phyloP scores from a whole-genome alignment of 2,113 vertebrate species.

The Sinocyclocheilus anshuiensis region DNA sequence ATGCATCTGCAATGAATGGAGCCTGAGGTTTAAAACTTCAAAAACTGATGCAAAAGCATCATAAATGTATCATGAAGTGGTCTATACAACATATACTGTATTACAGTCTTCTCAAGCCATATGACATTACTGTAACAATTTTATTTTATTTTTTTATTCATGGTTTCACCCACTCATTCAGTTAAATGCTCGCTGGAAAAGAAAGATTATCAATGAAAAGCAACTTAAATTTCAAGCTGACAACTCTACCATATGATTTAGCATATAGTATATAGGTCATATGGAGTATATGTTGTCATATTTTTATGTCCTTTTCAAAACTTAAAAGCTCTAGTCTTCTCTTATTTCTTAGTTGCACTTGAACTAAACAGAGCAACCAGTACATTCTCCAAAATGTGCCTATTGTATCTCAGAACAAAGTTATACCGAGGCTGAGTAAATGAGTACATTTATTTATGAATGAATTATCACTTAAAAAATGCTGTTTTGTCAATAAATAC shows the following conservation, averaged over 20 bases:
- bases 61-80: not conserved
- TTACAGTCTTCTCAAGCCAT: not conserved
- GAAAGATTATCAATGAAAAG: too few species aligned
- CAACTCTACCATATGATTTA: too few species aligned
- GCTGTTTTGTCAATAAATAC: not conserved
- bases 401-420: not conserved
- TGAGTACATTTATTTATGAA: not conserved
- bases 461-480: not conserved
- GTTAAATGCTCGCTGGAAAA: not conserved
- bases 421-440: not conserved
- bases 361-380: not conserved
- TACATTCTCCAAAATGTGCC: not conserved
- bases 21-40: constrained; percentile 5
- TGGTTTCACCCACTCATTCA: not conserved
- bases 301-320: not conserved
- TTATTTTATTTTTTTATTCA: too few species aligned
- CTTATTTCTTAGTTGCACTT: not conserved
- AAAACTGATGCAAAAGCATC: not conserved
- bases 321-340: not conserved
- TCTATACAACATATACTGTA: not conserved
- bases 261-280: too few species aligned
- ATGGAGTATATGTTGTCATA: too few species aligned
- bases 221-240: too few species aligned
- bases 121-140: not conserved
- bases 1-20: not conserved